phyloP scores from a whole-genome alignment of 2,797 vertebrate species.

The Pangasius mekongensis region DNA sequence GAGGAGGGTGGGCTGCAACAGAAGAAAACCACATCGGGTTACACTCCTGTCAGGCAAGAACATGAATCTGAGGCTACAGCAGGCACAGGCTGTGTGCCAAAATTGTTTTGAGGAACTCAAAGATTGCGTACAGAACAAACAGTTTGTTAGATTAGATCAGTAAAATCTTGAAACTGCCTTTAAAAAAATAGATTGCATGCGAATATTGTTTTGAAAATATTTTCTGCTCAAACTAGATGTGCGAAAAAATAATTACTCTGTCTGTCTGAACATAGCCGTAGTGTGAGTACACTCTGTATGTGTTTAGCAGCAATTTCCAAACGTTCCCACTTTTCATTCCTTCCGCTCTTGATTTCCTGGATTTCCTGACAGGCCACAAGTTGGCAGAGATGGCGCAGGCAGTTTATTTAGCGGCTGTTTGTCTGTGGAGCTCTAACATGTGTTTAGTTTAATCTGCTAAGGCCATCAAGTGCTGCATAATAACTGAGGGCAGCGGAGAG shows the following conservation, averaged over 20 bases:
- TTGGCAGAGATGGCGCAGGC: background rate
- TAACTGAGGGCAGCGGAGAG: constrained; percentile 6
- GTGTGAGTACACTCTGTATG: constrained; percentile 1
- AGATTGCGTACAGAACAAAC: background rate
- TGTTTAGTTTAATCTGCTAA: constrained; percentile 43
- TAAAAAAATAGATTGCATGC: background rate
- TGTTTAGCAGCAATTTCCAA: constrained; percentile 20
- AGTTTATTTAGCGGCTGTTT: constrained; percentile 32
- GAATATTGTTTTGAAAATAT: background rate
- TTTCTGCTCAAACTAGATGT: background rate
- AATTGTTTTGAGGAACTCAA: background rate
- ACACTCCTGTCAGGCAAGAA: background rate
- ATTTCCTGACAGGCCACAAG: constrained; percentile 18
- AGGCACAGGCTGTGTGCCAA: background rate
- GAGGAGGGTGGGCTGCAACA: background rate
- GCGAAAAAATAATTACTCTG: background rate
- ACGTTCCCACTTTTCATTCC: constrained; percentile 23
- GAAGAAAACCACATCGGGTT: background rate
- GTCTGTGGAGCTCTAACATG: constrained; percentile 30
- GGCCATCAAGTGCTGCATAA: constrained; percentile 32
- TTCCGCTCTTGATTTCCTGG: constrained; percentile 35
- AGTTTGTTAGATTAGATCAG: too few species aligned
- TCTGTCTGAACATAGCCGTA: background rate
- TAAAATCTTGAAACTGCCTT: background rate
- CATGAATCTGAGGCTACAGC: background rate